Percentiles rank a stretch among this genome's conserved stretches.
These are phyloP conservation scores for Leptinotarsa undecemlineata DNA, from an alignment of 1,140 invertebrate genomes.

Conservation along the genomic window DNA sequence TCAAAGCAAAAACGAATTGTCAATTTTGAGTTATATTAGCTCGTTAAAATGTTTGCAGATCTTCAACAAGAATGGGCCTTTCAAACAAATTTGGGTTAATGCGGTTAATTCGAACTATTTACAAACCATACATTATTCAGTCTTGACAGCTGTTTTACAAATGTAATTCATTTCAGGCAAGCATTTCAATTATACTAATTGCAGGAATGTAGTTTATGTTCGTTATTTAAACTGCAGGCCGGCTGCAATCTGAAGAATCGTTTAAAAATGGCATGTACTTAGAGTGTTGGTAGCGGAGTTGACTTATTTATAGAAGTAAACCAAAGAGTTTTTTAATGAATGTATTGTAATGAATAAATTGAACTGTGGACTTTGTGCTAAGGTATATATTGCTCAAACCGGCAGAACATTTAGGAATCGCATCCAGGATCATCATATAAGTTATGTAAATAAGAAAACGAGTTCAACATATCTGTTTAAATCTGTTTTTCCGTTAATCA, in stretches of 20 bases:
- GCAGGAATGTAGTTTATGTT: neutral
- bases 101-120: neutral
- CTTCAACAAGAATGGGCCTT: neutral
- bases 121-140: neutral
- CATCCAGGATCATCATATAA: too few species aligned
- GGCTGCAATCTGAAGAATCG: neutral
- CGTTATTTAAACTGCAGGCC: neutral
- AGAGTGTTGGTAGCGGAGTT: too few species aligned
- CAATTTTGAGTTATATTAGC: neutral
- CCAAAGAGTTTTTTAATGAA: too few species aligned
- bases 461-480: too few species aligned
- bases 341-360: too few species aligned
- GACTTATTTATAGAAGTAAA: too few species aligned
- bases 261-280: neutral
- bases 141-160: neutral
- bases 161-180: neutral
- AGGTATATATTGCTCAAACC: too few species aligned
- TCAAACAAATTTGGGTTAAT: constrained; percentile 4
- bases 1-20: too few species aligned
- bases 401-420: too few species aligned
- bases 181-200: constrained; percentile 3
- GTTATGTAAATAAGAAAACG: too few species aligned
- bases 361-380: too few species aligned
- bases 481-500: too few species aligned
- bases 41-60: neutral